Base-by-base conservation (phyloP, 2,113 vertebrate genomes). In the Corvus hawaiiensis region DNA sequence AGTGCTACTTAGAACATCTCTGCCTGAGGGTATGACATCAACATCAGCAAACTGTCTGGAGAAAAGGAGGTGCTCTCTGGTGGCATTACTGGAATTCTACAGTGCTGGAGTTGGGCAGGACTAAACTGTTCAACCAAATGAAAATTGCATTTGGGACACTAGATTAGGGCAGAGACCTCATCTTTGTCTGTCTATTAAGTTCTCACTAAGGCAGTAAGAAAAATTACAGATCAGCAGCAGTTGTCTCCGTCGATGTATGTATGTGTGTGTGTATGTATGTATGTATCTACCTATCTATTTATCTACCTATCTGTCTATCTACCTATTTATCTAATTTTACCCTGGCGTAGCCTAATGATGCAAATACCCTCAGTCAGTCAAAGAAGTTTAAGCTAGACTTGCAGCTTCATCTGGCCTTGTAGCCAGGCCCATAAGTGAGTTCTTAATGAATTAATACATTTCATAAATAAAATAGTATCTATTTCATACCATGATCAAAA, bases 401-500 rank as follows among this genome's bases (percentile, higher is more conserved):
- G 22, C 30, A 75, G 51, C 35, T 93, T 83, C 59, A 69, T 66
- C 28, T 87, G 59, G 71, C 62, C 82, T 95, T 95, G 78, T 58
- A 90, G 30, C 5, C 30, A 79, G 54, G 21, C 26, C 83, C 55
- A 62, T 67, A 74, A 90, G 20, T 3, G 10, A 95, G 28, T 87
- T 85, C 32, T 79, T 74, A 89, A 75, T 84, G 58, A 93, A 96
- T 91, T 83, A 85, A 92, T 86, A 51, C 7, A 30, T 71, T 49
- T 95, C 39, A 95, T 96, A 93, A 96, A 96, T 96, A 96, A 96
- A 94, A 91, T 63, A 95, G 56, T 83, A 82, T 93, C 49, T 80
- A 39, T 89, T 96, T 96, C 82, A 93, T 63, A 43, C 7, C 3
- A 78, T 52, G 87, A 91, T 94, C 80, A 91, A 95, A 95, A 95